A percentile compares a stretch with the other conserved stretches of the same genome.
phyloP scores from a whole-genome alignment of 2,113 vertebrate species.

The Notarius lentiginosus region DNA sequence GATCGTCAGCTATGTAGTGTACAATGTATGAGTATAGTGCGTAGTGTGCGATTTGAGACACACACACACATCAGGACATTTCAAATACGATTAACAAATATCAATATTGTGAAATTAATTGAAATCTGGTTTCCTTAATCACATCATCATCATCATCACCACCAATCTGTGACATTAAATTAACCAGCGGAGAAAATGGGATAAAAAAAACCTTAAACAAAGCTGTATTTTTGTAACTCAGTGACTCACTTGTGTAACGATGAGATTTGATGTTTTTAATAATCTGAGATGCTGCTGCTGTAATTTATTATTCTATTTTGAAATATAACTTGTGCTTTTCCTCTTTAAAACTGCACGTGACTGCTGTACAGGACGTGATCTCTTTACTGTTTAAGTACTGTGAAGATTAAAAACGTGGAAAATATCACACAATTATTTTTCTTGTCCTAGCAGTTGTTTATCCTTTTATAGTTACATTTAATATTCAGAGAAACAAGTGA shows the following conservation, averaged over 20 bases:
- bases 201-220: background rate
- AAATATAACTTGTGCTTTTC: constrained; percentile 16
- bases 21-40: too few relatives aligned
- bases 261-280: constrained; percentile 49
- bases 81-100: too few relatives aligned
- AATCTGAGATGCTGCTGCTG: constrained; percentile 52
- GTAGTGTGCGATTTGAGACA: background rate
- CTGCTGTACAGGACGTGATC: constrained; percentile 25
- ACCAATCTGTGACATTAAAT: background rate
- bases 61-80: background rate
- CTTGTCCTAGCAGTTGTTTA: background rate
- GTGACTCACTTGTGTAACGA: constrained; percentile 42
- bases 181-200: constrained; percentile 4
- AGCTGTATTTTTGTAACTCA: constrained; percentile 55
- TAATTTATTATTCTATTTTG: too few relatives aligned
- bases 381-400: constrained; percentile 42
- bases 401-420: constrained; percentile 48
- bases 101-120: background rate
- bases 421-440: background rate
- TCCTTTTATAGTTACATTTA: too few relatives aligned
- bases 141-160: background rate
- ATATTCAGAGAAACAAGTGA: too few relatives aligned
- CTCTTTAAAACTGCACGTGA: constrained; percentile 39
- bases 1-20: background rate
- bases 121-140: background rate